phyloP scores from a whole-genome alignment of 2,113 vertebrate genomes.

The Anolis carolinensis region DNA sequence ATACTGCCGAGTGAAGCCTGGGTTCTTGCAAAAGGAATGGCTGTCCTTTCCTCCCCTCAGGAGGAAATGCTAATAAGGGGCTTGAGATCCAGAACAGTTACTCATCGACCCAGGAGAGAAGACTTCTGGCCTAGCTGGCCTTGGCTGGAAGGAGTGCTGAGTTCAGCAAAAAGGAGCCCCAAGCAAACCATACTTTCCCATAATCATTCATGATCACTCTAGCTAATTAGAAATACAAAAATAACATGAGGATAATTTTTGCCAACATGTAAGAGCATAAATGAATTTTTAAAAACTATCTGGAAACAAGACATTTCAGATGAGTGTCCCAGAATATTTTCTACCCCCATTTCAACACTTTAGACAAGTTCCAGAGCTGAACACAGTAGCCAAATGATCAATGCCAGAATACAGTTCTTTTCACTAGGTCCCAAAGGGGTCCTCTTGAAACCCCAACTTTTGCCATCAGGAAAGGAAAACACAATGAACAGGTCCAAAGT shows the following conservation, averaged over 20 bases:
- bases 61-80: constrained; percentile 48
- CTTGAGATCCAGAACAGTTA: constrained; percentile 30
- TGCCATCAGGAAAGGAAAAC: neutral
- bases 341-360: constrained; percentile 22
- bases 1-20: constrained; percentile 19
- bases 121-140: constrained; percentile 10
- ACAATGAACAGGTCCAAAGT: neutral
- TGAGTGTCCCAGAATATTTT: constrained; percentile 54
- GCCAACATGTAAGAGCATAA: constrained; percentile 50
- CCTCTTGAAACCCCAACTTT: neutral
- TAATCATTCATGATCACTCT: constrained; percentile 49
- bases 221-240: constrained; percentile 63
- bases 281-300: constrained; percentile 59
- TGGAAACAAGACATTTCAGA: constrained; percentile 48
- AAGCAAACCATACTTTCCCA: constrained; percentile 19
- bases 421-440: neutral
- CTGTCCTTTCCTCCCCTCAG: constrained; percentile 15
- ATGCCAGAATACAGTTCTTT: neutral
- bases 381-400: neutral
- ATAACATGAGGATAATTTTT: constrained; percentile 60
- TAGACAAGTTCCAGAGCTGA: neutral
- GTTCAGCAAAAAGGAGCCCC: constrained; percentile 43
- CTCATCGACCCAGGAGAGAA: neutral
- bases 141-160: constrained; percentile 37
- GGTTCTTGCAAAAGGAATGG: constrained; percentile 27